phyloP scores from a whole-genome alignment of 2,113 vertebrate species.

The Phasianus colchicus region DNA sequence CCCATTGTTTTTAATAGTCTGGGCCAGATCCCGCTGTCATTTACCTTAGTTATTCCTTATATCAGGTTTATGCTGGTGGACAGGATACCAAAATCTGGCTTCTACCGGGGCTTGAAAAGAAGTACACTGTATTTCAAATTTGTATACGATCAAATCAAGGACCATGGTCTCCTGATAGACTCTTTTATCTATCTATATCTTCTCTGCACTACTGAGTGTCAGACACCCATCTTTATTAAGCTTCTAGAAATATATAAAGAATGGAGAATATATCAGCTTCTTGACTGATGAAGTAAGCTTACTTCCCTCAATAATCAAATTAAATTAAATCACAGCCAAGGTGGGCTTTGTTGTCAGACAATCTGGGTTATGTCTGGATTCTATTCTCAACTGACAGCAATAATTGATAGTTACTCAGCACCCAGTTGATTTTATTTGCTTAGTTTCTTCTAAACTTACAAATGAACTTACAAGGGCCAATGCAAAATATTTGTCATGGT shows the following conservation, averaged over 20 bases:
- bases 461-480: slow-evolving; percentile 21
- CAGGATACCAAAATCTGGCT: slow-evolving; percentile 16
- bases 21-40: not conserved
- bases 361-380: slow-evolving; percentile 38
- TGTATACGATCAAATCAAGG: slow-evolving; percentile 34
- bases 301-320: not conserved
- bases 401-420: slow-evolving; percentile 58
- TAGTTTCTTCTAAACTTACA: slow-evolving; percentile 50
- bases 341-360: not conserved
- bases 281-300: slow-evolving; percentile 33
- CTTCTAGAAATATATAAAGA: slow-evolving; percentile 24
- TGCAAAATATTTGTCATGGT: not conserved
- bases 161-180: not conserved
- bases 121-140: not conserved
- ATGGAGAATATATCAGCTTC: slow-evolving; percentile 1
- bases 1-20: not conserved
- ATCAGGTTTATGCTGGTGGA: slow-evolving; percentile 40
- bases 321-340: not conserved
- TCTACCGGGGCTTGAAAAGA: slow-evolving; percentile 8
- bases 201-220: not conserved
- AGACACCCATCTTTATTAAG: not conserved
- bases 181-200: not conserved
- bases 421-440: slow-evolving; percentile 47
- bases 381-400: slow-evolving; percentile 1
- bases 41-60: not conserved